A percentile compares a stretch with the other conserved stretches of the same genome.
These are phyloP conservation scores for Leucophenga maculata DNA, from an alignment of 2,888 invertebrate species.

Conservation along the genomic window DNA sequence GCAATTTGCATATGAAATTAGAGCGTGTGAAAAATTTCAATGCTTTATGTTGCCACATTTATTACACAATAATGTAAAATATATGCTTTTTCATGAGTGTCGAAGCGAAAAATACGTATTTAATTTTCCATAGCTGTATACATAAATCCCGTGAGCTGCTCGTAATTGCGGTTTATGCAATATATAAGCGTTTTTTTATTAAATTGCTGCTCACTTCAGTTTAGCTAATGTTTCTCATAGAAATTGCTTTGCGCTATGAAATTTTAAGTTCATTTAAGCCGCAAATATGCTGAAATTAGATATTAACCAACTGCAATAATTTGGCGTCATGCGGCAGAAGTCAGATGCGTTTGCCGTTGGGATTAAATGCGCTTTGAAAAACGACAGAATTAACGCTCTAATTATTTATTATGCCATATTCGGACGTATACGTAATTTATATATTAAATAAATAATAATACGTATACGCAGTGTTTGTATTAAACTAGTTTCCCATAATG, in stretches of 20 bases:
- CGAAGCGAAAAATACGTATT: too few relatives aligned
- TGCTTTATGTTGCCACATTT: too few relatives aligned
- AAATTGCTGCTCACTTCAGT: not conserved
- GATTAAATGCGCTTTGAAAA: too few relatives aligned
- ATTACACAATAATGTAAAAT: not conserved
- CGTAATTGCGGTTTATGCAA: not conserved
- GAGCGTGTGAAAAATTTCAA: not conserved
- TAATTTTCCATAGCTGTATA: too few relatives aligned
- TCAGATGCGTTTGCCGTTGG: not conserved
- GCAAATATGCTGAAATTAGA: slow-evolving; percentile 9
- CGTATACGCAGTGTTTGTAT: not conserved
- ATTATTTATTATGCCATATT: too few relatives aligned
- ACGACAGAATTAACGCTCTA: too few relatives aligned
- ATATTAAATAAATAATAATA: not conserved
- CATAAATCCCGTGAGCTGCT: not conserved
- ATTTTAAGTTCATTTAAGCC: slow-evolving; percentile 3
- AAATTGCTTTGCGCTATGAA: not conserved
- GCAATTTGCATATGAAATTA: slow-evolving; percentile 19
- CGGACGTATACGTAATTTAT: not conserved
- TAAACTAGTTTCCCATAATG: not conserved
- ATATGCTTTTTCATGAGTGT: not conserved
- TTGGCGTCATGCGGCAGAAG: not conserved
- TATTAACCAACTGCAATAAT: slow-evolving; percentile 7
- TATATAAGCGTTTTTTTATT: not conserved
- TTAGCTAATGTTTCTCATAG: not conserved